A percentile compares a stretch with the other conserved stretches of the same genome.
These are phyloP conservation scores for Drosophila lacteicornis DNA, from an alignment of 1,140 invertebrate species.

Conservation along the genomic window DNA sequence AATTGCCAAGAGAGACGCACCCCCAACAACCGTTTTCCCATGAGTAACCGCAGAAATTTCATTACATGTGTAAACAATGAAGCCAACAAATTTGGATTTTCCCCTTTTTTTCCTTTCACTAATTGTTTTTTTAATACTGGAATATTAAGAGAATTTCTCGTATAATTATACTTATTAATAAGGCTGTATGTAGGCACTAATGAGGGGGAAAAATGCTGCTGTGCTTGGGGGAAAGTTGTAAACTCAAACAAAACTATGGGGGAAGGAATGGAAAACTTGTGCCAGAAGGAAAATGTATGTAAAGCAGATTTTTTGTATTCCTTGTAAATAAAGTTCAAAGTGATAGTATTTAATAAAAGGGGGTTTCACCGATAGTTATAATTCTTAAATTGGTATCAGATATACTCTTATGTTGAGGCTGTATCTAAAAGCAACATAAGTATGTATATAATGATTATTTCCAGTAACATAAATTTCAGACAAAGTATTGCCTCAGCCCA, in stretches of 20 bases:
- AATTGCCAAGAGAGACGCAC: constrained; percentile 37
- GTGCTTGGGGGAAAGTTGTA: background rate
- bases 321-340: background rate
- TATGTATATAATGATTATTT: background rate
- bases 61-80: constrained; percentile 73
- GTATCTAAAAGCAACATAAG: background rate
- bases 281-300: background rate
- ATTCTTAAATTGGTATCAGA: background rate
- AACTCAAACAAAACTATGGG: constrained; percentile 11
- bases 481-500: background rate
- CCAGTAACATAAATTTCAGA: background rate
- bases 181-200: constrained; percentile 13
- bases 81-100: constrained; percentile 48
- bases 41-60: constrained; percentile 68
- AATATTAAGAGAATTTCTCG: constrained; percentile 19
- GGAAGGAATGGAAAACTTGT: constrained; percentile 1
- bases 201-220: constrained; percentile 9
- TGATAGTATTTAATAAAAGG: background rate
- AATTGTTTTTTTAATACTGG: constrained; percentile 13
- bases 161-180: constrained; percentile 40
- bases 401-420: no score
- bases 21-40: constrained; percentile 3
- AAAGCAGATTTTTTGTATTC: background rate
- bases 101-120: background rate
- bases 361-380: no score